A percentile compares a stretch with the other conserved stretches of the same genome.
Evolutionary conservation across 2,797 vertebrate species (phyloP).

Genomic region (Labeo calbasu): DNA sequence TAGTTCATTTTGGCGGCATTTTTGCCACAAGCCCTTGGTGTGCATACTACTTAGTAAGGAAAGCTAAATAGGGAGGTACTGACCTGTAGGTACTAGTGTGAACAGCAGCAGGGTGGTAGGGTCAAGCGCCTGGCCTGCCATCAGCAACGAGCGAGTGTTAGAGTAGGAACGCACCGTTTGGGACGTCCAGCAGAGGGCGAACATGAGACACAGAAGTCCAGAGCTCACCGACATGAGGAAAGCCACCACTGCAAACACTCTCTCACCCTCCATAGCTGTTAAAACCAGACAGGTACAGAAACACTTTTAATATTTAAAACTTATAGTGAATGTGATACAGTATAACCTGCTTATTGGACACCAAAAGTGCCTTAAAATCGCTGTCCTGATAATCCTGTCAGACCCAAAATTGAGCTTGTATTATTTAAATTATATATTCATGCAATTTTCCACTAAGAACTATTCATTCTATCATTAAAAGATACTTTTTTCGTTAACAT

Average conservation of each 20-base stretch:
- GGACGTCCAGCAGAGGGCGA: slow-evolving; percentile 82
- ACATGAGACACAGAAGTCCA: slow-evolving; percentile 75
- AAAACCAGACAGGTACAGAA: slow-evolving; percentile 1
- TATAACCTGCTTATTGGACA: background rate
- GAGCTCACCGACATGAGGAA: slow-evolving; percentile 79
- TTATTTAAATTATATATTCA: no score
- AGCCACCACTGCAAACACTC: slow-evolving; percentile 76
- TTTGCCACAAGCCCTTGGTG: no score
- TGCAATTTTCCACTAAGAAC: no score
- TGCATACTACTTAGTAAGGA: background rate
- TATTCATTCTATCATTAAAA: no score
- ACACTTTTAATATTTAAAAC: background rate
- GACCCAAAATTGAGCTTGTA: no score
- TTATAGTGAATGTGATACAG: background rate
- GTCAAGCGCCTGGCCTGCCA: slow-evolving; percentile 76
- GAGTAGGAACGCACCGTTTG: slow-evolving; percentile 78
- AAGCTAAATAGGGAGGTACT: slow-evolving; percentile 13
- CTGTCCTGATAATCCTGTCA: background rate
- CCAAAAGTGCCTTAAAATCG: no score
- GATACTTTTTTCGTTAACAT: no score
- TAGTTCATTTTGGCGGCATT: no score
- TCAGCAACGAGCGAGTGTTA: slow-evolving; percentile 79
- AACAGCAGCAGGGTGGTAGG: slow-evolving; percentile 80
- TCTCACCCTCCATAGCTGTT: slow-evolving; percentile 73
- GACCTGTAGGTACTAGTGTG: slow-evolving; percentile 78